phyloP scores from a whole-genome alignment of 2,113 vertebrate species.

The Chaetura pelagica region DNA sequence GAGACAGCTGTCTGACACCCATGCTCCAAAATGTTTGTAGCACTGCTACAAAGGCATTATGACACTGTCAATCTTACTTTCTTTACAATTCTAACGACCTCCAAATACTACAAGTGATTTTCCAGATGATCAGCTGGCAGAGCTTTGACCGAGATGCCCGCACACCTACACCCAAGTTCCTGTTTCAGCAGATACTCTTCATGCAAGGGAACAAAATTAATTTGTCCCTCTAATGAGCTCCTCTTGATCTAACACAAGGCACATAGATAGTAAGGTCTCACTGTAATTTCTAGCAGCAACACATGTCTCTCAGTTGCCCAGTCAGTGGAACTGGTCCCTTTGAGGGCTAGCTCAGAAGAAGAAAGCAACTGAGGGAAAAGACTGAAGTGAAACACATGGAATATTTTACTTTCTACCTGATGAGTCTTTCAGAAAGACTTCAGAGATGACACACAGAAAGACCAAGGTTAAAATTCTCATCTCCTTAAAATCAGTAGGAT shows the following conservation, averaged over 20 bases:
- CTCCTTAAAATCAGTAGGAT: not conserved
- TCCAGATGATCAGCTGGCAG: not conserved
- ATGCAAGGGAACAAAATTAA: not conserved
- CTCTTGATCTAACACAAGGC: not conserved
- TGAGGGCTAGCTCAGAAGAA: not conserved
- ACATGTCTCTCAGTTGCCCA: not conserved
- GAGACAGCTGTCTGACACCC: not conserved
- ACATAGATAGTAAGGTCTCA: not conserved
- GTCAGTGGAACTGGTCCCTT: not conserved
- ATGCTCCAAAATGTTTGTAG: not conserved
- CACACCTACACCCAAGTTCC: not conserved
- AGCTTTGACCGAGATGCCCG: not conserved
- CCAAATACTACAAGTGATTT: not conserved
- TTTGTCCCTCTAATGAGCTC: not conserved
- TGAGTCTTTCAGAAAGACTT: not conserved
- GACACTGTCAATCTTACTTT: not conserved
- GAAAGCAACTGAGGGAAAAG: not conserved
- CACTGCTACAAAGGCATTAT: not conserved
- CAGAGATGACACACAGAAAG: not conserved
- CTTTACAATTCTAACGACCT: not conserved
- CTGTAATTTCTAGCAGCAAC: not conserved
- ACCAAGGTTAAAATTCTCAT: not conserved
- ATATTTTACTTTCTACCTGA: not conserved
- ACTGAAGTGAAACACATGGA: not conserved
- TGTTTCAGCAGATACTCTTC: not conserved